Conservation (phyloP, 2,797 vertebrate species). For the Setipinna tenuifilis region DNA sequence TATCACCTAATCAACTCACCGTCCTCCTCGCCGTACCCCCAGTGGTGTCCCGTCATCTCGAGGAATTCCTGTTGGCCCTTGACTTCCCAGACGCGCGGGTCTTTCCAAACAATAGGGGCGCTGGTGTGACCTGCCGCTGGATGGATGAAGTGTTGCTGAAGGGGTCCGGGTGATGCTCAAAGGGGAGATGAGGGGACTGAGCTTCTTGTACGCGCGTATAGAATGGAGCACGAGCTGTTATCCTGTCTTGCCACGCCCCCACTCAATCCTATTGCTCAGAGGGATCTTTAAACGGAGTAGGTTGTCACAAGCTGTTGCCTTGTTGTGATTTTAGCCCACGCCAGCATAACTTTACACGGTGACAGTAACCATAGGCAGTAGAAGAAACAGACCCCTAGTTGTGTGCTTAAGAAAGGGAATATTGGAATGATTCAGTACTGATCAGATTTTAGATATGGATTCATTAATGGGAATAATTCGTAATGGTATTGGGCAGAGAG, state of each 20-base stretch:
- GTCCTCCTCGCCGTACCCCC: conserved; percentile 92
- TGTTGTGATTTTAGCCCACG: neutral
- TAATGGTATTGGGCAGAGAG: too few species aligned
- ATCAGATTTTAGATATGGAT: too few species aligned
- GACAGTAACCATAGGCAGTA: too few species aligned
- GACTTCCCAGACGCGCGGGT: conserved; percentile 1
- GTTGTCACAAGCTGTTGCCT: neutral
- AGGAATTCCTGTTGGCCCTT: conserved; percentile 17
- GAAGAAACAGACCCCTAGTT: too few species aligned
- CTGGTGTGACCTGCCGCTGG: neutral
- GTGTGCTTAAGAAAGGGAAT: too few species aligned
- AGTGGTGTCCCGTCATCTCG: conserved; percentile 85
- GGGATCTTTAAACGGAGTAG: neutral
- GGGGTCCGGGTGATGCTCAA: conserved; percentile 46
- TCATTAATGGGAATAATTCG: too few species aligned
- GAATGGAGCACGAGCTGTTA: conserved; percentile 51
- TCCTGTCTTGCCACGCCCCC: conserved; percentile 61
- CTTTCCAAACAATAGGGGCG: conserved; percentile 35
- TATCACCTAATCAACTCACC: conserved; percentile 77
- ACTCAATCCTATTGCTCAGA: conserved; percentile 30
- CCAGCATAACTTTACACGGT: neutral
- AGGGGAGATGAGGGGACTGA: conserved; percentile 29
- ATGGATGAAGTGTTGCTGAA: conserved; percentile 48
- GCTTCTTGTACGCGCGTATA: conserved; percentile 27
- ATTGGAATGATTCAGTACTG: too few species aligned